Conservation (phyloP, 2,888 invertebrate genomes). For the Sturmia bella region DNA sequence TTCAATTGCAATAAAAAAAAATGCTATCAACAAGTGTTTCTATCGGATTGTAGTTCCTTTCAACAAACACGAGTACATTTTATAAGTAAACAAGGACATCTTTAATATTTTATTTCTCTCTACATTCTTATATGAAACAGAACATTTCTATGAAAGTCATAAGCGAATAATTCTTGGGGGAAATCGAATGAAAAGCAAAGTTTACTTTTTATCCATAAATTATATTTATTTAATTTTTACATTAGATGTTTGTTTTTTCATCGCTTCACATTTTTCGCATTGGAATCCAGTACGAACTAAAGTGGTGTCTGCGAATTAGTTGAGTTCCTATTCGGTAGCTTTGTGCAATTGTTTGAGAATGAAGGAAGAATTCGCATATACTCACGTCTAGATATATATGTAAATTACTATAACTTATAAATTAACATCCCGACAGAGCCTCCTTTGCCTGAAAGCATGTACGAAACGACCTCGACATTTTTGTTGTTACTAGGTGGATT, state of each 20-base stretch:
- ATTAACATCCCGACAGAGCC: too few relatives aligned
- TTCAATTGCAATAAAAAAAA: constrained; percentile 22
- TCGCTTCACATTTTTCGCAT: constrained; percentile 20
- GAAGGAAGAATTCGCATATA: constrained; percentile 4
- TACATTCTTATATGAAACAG: not conserved
- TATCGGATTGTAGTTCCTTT: constrained; percentile 24
- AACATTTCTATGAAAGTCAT: constrained; percentile 34
- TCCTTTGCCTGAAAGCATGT: too few relatives aligned
- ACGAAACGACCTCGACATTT: too few relatives aligned
- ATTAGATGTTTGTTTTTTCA: not conserved
- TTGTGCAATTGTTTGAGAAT: constrained; percentile 1
- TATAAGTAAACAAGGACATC: constrained; percentile 33
- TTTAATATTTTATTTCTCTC: not conserved
- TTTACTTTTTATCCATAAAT: constrained; percentile 29
- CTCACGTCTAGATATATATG: too few relatives aligned
- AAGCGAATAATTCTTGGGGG: constrained; percentile 48
- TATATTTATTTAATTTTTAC: constrained; percentile 27
- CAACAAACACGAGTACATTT: constrained; percentile 14
- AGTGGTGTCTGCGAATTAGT: constrained; percentile 23
- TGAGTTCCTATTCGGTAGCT: constrained; percentile 8
- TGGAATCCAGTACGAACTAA: constrained; percentile 8
- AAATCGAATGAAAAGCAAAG: constrained; percentile 33
- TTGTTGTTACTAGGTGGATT: too few relatives aligned
- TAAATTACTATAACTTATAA: too few relatives aligned
- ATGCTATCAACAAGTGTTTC: constrained; percentile 50